Evolutionary conservation across 2,797 vertebrate genomes (phyloP).

Genomic region (Argentina silus): DNA sequence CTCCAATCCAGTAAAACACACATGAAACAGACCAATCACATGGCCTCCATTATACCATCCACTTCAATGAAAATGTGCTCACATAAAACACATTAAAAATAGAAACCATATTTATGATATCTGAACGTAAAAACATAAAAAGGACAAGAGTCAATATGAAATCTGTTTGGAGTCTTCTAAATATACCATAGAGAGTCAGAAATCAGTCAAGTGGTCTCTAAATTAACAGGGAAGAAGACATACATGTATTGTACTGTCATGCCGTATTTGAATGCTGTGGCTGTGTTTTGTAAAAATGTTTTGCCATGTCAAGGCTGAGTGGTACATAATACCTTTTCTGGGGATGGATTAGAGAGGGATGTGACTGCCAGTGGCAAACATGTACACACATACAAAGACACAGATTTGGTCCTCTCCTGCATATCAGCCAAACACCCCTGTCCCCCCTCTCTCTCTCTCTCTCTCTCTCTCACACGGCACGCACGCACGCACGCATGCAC

Average conservation of each 20-base stretch:
- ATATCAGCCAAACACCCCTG: background rate
- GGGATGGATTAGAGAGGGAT: no score
- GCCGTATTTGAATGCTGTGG: no score
- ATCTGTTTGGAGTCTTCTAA: constrained; percentile 38
- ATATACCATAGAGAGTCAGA: constrained; percentile 10
- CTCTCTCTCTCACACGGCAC: background rate
- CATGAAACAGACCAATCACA: constrained; percentile 25
- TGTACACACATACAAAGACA: constrained; percentile 14
- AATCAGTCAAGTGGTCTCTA: background rate
- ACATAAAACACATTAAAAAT: constrained; percentile 20
- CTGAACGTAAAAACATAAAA: constrained; percentile 49
- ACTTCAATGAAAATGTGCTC: constrained; percentile 24
- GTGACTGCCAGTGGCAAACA: no score
- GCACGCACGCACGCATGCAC: no score
- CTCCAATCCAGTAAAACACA: constrained; percentile 27
- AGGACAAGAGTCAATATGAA: constrained; percentile 16
- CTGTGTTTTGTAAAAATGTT: no score
- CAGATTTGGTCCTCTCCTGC: background rate
- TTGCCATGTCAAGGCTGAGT: no score
- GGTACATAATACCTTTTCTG: no score
- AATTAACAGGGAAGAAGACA: background rate
- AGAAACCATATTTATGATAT: constrained; percentile 27
- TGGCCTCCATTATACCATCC: constrained; percentile 31
- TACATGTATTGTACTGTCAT: background rate
- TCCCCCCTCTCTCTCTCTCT: background rate